A percentile compares a stretch with the other conserved stretches of the same genome.
These are phyloP conservation scores for Gymnoscopelus braueri DNA, from an alignment of 2,797 vertebrate genomes.

Conservation along the genomic window DNA sequence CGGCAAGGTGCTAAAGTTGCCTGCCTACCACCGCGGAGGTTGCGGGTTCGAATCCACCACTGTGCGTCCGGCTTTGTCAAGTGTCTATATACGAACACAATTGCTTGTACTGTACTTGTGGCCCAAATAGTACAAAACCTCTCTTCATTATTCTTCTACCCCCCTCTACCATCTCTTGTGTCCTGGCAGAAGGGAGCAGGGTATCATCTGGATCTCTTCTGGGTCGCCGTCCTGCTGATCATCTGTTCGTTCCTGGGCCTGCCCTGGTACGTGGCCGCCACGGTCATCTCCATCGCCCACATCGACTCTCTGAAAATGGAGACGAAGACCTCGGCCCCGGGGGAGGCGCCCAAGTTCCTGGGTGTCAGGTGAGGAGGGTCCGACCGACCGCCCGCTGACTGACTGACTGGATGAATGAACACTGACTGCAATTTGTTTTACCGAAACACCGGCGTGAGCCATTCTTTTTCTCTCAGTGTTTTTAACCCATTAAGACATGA, in stretches of 20 bases:
- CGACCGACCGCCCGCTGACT: too few relatives aligned
- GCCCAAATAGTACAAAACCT: not conserved
- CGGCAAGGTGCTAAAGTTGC: too few relatives aligned
- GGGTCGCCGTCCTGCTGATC: slow-evolving; percentile 93
- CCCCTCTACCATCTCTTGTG: not conserved
- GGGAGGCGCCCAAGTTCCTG: slow-evolving; percentile 96
- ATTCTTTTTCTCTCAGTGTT: too few relatives aligned
- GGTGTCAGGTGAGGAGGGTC: slow-evolving; percentile 88
- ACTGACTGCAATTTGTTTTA: too few relatives aligned
- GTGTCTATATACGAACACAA: too few relatives aligned
- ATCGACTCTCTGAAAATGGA: slow-evolving; percentile 99
- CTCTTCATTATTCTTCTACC: not conserved
- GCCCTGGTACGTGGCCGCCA: slow-evolving; percentile 98
- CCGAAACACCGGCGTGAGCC: too few relatives aligned
- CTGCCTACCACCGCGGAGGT: too few relatives aligned
- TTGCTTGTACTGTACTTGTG: not conserved
- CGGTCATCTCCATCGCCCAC: slow-evolving; percentile 98
- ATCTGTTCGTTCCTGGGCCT: slow-evolving; percentile 97
- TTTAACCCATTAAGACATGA: too few relatives aligned
- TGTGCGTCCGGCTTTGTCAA: too few relatives aligned
- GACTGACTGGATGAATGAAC: not conserved
- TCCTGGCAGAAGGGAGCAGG: slow-evolving; percentile 95
- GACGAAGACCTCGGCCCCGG: slow-evolving; percentile 95
- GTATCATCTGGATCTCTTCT: slow-evolving; percentile 96
- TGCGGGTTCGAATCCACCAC: too few relatives aligned